These are phyloP conservation scores for Athalia cordata DNA, from an alignment of 2,888 invertebrate genomes.

Conservation along the genomic window DNA sequence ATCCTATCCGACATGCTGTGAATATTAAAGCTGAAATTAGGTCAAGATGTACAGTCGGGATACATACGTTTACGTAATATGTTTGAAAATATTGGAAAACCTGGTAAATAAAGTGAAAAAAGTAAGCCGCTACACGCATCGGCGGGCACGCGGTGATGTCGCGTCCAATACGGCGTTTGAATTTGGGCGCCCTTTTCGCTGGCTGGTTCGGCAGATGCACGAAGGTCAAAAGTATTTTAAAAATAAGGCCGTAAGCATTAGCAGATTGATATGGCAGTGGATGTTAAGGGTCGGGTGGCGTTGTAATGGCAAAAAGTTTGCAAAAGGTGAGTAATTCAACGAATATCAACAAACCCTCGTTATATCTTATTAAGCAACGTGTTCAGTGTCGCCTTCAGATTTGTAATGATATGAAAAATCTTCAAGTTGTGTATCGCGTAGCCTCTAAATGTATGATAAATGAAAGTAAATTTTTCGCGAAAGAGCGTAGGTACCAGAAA, in stretches of 20 bases:
- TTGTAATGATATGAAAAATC: conserved; percentile 1
- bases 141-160: neutral
- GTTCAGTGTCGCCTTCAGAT: conserved; percentile 21
- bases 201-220: conserved; percentile 68
- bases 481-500: conserved; percentile 60
- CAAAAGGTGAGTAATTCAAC: conserved; percentile 81
- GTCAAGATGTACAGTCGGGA: neutral
- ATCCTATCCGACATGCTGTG: neutral
- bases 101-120: neutral
- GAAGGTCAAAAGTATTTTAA: conserved; percentile 74
- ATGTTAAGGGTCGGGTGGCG: conserved; percentile 87
- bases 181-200: conserved; percentile 67
- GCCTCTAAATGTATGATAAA: neutral
- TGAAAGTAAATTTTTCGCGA: conserved; percentile 55
- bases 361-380: conserved; percentile 24
- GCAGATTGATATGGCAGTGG: conserved; percentile 79
- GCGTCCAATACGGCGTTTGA: conserved; percentile 58
- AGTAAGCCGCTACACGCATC: neutral
- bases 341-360: conserved; percentile 52
- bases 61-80: neutral
- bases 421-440: conserved; percentile 1
- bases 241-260: conserved; percentile 70
- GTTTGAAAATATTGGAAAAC: neutral
- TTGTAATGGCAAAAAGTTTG: conserved; percentile 87
- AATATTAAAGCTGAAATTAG: neutral